Base-by-base conservation (phyloP, 2,113 vertebrate species). In the Corapipo altera region DNA sequence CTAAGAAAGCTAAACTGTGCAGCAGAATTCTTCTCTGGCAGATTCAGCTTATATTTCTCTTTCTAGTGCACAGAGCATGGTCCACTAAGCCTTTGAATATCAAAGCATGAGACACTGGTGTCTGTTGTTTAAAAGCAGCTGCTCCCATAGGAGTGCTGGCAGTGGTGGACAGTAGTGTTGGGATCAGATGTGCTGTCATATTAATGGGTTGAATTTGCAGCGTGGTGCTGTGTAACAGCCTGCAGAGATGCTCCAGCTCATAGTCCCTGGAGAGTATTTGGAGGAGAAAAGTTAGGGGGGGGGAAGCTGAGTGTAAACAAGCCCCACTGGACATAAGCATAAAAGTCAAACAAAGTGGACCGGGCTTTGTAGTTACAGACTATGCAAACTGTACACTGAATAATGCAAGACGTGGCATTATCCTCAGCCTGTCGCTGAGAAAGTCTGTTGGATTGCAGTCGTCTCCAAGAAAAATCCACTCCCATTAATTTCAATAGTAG, bases 181-280 rank as follows among this genome's bases (percentile, higher is more conserved):
- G 94, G 95, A 97, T 97, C 95, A 97, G 97, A 96, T 98, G 97
- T 98, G 98, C 98, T 87, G 70, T 89, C 58, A 91, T 59, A 76
- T 96, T 98, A 98, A 98, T 98, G 96, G 93, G 92, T 91, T 96
- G 96, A 97, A 98, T 98, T 98, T 98, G 95, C 94, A 93, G 87
- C 91, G 61, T 64, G 89, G 81, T 88, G 85, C 95, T 94, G 91
- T 21, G 27, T 82, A 96, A 95, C 93, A 95, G 92, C 89, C 82
- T 88, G 90, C 21, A 54, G 96, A 95, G 95, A 96, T 95, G 73
- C 92, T 96, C 78, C 74, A 81, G 85, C 35, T 87, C 35, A 8
- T 4, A 20, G 33, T 94, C 95, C 57, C 93, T 54, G 19, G 74
- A 80, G 95, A 90, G 17, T 65, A 58, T 80, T 77, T 62, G 83